A percentile compares a stretch with the other conserved stretches of the same genome.
phyloP scores from a whole-genome alignment of 2,113 vertebrate genomes.

The Hippopotamus amphibius region DNA sequence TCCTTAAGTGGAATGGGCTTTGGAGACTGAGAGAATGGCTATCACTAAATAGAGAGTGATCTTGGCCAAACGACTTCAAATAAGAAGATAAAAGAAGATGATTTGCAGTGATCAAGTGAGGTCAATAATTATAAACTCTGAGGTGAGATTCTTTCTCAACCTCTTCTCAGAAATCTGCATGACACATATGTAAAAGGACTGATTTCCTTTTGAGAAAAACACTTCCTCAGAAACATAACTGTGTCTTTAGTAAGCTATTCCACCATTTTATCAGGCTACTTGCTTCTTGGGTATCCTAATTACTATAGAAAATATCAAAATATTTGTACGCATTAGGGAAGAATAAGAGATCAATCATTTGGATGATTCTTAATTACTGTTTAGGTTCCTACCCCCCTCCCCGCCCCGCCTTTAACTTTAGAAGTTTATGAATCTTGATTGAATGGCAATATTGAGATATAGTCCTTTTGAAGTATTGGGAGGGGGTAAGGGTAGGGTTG shows the following conservation, averaged over 20 bases:
- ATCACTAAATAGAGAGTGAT: neutral
- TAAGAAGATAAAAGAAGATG: neutral
- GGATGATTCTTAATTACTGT: neutral
- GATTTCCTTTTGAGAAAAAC: conserved; percentile 5
- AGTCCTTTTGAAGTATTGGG: neutral
- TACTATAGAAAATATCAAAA: conserved; percentile 14
- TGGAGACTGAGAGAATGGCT: neutral
- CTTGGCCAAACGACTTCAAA: neutral
- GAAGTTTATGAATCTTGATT: neutral
- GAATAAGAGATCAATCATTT: conserved; percentile 1
- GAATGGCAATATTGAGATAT: neutral
- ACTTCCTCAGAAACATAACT: neutral
- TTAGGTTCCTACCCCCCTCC: neutral
- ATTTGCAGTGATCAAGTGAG: neutral
- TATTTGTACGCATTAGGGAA: neutral
- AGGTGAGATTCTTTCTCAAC: neutral
- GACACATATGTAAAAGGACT: neutral
- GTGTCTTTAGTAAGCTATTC: neutral
- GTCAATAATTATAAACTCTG: neutral
- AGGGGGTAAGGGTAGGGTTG: neutral
- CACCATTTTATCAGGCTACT: neutral
- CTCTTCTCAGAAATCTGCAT: neutral
- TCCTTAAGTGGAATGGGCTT: neutral
- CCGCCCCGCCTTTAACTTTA: neutral
- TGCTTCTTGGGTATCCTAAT: neutral